phyloP scores from a whole-genome alignment of 2,797 vertebrate species.

The Chelon labrosus region DNA sequence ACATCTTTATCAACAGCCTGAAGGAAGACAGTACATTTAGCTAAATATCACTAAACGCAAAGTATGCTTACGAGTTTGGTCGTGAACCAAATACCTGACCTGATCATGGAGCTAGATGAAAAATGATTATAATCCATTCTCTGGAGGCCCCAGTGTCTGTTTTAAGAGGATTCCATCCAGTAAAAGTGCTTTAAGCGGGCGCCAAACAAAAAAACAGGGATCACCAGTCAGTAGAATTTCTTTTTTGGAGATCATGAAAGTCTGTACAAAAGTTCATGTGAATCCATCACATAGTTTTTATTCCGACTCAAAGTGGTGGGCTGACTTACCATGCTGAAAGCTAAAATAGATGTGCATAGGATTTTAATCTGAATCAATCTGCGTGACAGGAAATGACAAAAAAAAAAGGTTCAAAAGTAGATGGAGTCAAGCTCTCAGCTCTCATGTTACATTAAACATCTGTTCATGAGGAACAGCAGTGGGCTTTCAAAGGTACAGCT shows the following conservation, averaged over 20 bases:
- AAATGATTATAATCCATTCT: neutral
- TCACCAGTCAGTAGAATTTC: neutral
- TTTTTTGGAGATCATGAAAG: no score
- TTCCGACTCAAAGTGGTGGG: neutral
- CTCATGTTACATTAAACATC: slow-evolving; percentile 15
- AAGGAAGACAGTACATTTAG: no score
- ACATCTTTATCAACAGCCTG: no score
- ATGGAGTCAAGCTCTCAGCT: neutral
- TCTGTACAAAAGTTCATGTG: neutral
- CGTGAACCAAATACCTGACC: neutral
- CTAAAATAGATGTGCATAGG: no score
- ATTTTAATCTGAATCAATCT: neutral
- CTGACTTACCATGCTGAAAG: neutral
- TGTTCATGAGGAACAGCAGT: slow-evolving; percentile 21
- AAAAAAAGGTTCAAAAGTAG: neutral
- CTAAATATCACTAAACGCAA: neutral
- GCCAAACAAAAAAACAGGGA: neutral
- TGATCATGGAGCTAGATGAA: neutral
- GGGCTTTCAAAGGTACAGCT: slow-evolving; percentile 13
- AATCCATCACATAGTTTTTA: neutral
- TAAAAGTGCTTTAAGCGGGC: no score
- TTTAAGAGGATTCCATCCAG: neutral
- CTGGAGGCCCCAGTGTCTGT: neutral
- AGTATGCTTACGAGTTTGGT: neutral
- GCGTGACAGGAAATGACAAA: neutral